Evolutionary conservation across 2,113 vertebrate genomes (phyloP), one percentile per base, ranked within the genome.

Genomic region (Cinclus cinclus): DNA sequence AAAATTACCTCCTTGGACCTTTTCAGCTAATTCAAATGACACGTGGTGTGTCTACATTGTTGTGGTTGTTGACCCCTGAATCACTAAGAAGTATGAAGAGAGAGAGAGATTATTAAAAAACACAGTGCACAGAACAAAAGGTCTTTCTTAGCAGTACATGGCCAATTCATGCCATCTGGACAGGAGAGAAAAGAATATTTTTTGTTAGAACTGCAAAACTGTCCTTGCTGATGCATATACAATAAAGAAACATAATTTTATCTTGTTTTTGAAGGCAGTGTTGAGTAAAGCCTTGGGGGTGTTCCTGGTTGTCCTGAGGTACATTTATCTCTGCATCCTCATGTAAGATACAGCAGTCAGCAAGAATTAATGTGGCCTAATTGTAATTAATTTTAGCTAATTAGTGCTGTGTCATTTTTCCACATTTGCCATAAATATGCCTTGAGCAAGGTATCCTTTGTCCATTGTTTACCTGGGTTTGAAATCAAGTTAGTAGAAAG

Each of bases 51-150:
- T 52, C 50, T 52, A 16, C 27, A 10, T 52, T 52, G 27, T 52
- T 27, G 28, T 28, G 15, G 27, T 52, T 52, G 17, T 52, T 59
- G 64, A 50, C 9, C 68, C 31, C 24, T 46, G 23, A 63, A 44
- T 78, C 62, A 82, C 53, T 56, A 46, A 47, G 14, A 78, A 6
- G 5, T 52, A 47, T 35, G 50, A 47, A 55, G 30, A 46, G 30
- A 76, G 30, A 76, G 28, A 67, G 35, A 27, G 7, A 39, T 58
- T 69, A 18, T 59, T 56, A 77, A 50, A 56, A 64, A 85, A 49
- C 7, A 25, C 4, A 19, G 35, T 0, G 0, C 17, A 10, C 13
- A 64, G 17, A 73, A 9, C 11, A 56, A 31, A 49, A 90, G 11
- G 7, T 46, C 10, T 9, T 68, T 75, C 70, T 63, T 59, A 47